Conservation (phyloP, 2,797 vertebrate species). For the Squalus acanthias region DNA sequence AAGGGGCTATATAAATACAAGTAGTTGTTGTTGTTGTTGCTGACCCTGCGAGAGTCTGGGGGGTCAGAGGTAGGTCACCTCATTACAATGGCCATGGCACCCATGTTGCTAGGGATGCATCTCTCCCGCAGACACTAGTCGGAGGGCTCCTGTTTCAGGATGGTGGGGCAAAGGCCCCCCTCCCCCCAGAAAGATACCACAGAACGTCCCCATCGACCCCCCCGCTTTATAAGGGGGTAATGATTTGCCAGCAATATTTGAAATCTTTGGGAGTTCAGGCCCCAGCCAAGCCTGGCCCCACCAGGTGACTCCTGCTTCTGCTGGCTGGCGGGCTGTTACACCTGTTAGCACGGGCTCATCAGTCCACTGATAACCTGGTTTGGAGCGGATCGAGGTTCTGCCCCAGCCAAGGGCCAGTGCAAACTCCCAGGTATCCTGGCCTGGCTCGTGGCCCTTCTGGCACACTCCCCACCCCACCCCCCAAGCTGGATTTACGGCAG, state of each 20-base stretch:
- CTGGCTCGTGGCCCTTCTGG: not conserved
- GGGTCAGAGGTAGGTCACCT: not conserved
- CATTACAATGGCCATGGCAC: not conserved
- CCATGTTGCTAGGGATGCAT: no score
- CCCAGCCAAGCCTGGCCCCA: not conserved
- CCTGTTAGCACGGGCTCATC: not conserved
- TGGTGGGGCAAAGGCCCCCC: no score
- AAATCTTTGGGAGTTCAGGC: not conserved
- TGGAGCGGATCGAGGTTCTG: not conserved
- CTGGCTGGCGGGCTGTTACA: not conserved
- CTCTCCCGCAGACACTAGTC: no score
- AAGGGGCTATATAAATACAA: no score
- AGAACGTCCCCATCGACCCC: not conserved
- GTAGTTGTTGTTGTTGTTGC: no score
- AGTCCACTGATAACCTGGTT: no score
- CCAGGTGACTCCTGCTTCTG: not conserved
- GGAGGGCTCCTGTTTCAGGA: not conserved
- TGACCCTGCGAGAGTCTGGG: not conserved
- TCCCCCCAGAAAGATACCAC: not conserved
- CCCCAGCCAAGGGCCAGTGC: not conserved
- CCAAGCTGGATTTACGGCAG: not conserved
- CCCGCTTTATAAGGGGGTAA: not conserved
- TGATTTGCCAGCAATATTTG: not conserved
- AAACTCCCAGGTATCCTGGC: not conserved
- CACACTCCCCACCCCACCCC: not conserved